Percentiles rank a stretch among this genome's conserved stretches.
Conservation (phyloP, 2,113 vertebrate species). For the Eubucco bourcierii region DNA sequence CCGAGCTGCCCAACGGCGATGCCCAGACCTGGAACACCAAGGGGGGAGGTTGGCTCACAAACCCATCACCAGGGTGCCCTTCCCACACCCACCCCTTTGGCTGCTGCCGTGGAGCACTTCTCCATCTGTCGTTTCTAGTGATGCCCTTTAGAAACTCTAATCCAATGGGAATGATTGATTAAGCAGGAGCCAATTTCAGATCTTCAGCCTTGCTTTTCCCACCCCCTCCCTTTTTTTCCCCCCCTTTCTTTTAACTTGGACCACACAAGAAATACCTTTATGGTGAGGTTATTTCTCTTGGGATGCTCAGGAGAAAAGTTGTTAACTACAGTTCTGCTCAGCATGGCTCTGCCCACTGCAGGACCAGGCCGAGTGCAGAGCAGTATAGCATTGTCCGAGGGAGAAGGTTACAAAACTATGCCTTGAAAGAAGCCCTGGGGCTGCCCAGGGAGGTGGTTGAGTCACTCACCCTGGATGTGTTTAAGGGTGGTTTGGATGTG, state of each 20-base stretch:
- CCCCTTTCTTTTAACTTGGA: neutral
- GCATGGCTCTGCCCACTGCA: no score
- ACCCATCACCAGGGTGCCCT: neutral
- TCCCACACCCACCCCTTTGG: neutral
- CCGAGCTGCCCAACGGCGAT: rapidly evolving
- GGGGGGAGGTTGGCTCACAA: neutral
- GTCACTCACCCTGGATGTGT: no score
- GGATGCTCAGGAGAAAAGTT: neutral
- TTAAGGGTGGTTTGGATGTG: no score
- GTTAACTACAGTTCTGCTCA: neutral
- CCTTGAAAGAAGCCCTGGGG: no score
- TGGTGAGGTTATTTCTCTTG: neutral
- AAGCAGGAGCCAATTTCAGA: neutral
- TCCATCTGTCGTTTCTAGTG: conserved; percentile 28
- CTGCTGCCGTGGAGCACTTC: neutral
- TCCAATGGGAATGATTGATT: neutral
- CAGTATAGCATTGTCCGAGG: no score
- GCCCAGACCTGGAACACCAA: conserved; percentile 21
- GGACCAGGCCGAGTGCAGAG: no score
- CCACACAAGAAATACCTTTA: neutral
- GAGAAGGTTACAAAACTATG: no score
- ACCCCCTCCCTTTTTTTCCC: neutral
- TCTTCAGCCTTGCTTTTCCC: neutral
- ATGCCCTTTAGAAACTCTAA: neutral
- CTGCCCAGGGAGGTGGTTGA: no score